These are phyloP conservation scores for Puma concolor DNA, from an alignment of 2,113 vertebrate genomes.

Conservation along the genomic window DNA sequence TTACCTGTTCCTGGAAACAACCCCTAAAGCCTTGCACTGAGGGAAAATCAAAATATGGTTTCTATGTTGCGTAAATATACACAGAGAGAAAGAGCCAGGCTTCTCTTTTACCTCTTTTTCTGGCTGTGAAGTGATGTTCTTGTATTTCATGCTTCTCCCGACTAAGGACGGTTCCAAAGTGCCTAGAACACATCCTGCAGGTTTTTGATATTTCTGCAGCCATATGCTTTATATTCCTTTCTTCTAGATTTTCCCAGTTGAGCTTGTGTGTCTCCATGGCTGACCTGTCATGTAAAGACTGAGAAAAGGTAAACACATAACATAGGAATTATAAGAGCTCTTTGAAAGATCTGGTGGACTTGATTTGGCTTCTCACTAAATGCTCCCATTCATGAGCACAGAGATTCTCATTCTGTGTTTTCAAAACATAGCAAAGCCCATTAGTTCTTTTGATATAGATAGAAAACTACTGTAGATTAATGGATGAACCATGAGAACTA, in stretches of 20 bases:
- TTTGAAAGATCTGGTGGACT: neutral
- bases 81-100: neutral
- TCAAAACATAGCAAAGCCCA: neutral
- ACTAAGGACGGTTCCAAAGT: constrained; percentile 57
- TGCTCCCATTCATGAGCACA: neutral
- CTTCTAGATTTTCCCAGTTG: constrained; percentile 17
- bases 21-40: neutral
- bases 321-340: neutral
- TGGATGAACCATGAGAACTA: neutral
- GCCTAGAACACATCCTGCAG: constrained; percentile 65
- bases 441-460: neutral
- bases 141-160: constrained; percentile 55
- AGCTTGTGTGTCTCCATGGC: neutral
- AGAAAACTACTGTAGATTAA: neutral
- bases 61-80: neutral
- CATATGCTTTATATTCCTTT: constrained; percentile 46
- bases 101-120: neutral
- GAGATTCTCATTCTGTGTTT: neutral
- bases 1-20: neutral
- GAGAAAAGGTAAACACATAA: constrained; percentile 15
- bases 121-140: constrained; percentile 61
- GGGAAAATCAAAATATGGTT: neutral
- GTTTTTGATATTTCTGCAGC: constrained; percentile 36
- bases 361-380: neutral
- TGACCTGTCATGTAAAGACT: neutral